Base-by-base conservation (phyloP, 1,140 invertebrate genomes). In the Tribolium madens region DNA sequence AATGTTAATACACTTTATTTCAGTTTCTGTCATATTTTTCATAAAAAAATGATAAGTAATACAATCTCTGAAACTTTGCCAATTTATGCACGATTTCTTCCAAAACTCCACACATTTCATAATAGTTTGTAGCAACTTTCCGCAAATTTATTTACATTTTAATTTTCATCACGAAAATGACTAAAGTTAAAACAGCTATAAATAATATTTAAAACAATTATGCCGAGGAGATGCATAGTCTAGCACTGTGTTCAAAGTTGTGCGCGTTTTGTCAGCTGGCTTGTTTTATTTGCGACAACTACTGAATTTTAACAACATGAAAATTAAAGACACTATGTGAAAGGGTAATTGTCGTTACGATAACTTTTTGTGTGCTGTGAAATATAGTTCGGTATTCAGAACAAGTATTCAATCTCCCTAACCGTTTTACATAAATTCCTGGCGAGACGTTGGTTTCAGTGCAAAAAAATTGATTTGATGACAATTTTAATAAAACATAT, bases 141-240 rank as follows among this genome's bases (percentile, higher is more conserved):
- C 57, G 57, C 57, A 64, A 64, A 64, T 64, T 64, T 64, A 64
- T 64, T 64, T 64, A 64, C 57, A 64, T 64, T 64, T 64, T 64
- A 64, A 64, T 64, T 64, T 64, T 33, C 57, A 33, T 64, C 21
- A 64, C 57, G 57, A 64, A 64, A 64, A 64, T 64, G 26, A 26
- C 26, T 64, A 33, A 64, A 64, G 57, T 64, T 64, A 33, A 64
- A 64, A 64, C 57, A 13, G 57, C 57, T 64, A 64, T 64, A 64
- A 64, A 64, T 64, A 64, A 33, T 64, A 64, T 64, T 64, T 64
- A 64, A 64, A 64, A 64, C 57, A 64, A 64, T 64, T 64, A 64
- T 33, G 57, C n/a, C 13, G 57, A 15, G 31, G 57, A 21, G 57
- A 31, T 64, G 57, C 57, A 64, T 64, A 33, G 21, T 64, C 21